These are phyloP conservation scores for Chrysolina americana DNA, from an alignment of 2,888 invertebrate species.

Conservation along the genomic window DNA sequence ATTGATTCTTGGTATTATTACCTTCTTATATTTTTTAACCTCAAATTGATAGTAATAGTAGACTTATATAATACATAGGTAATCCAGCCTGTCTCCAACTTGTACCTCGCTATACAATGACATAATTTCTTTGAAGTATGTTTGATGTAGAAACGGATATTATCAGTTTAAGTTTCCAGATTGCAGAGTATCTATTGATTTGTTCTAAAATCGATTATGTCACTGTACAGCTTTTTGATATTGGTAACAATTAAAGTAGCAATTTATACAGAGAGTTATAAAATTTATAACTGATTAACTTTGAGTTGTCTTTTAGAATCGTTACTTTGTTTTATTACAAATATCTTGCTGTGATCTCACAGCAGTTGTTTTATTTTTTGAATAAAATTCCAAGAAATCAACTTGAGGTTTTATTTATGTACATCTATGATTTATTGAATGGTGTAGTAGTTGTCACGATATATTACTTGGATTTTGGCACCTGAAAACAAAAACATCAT, in stretches of 20 bases:
- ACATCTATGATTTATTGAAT: slow-evolving; percentile 30
- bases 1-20: no score
- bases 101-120: slow-evolving; percentile 29
- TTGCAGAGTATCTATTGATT: slow-evolving; percentile 37
- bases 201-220: slow-evolving; percentile 46
- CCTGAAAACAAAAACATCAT: slow-evolving; percentile 32
- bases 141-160: background rate
- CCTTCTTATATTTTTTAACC: background rate
- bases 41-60: background rate
- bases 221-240: slow-evolving; percentile 40
- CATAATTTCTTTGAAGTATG: slow-evolving; percentile 28
- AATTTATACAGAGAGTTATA: slow-evolving; percentile 41
- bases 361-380: slow-evolving; percentile 55
- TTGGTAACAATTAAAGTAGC: slow-evolving; percentile 29
- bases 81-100: background rate
- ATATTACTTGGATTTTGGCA: slow-evolving; percentile 31
- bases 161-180: background rate
- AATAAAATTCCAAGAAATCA: slow-evolving; percentile 49
- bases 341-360: slow-evolving; percentile 51
- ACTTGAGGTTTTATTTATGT: slow-evolving; percentile 37
- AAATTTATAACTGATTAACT: slow-evolving; percentile 38
- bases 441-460: background rate
- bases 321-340: slow-evolving; percentile 39
- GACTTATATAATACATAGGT: background rate
- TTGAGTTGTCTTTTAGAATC: slow-evolving; percentile 41